Percentiles rank a stretch among this genome's conserved stretches.
Evolutionary conservation across 1,140 invertebrate species (phyloP).

Genomic region (Portunus trituberculatus): DNA sequence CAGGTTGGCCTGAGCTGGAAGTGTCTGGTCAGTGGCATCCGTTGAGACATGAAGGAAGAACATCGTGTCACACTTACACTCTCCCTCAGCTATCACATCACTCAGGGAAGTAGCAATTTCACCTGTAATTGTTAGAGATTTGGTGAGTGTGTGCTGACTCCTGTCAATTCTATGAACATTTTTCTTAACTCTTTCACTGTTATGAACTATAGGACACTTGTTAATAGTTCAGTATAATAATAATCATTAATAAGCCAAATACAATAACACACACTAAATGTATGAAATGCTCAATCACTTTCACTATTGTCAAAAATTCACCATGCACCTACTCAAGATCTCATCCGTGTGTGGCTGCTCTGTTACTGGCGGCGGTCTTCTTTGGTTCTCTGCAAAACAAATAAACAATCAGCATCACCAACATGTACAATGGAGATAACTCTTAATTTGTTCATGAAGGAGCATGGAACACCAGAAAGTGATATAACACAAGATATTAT

Average conservation of each 20-base stretch:
- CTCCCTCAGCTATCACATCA: slow-evolving; percentile 72
- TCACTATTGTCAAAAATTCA: too few species aligned
- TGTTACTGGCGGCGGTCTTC: background rate
- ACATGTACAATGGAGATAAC: background rate
- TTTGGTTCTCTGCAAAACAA: slow-evolving; percentile 55
- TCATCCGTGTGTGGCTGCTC: slow-evolving; percentile 65
- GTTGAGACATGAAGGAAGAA: slow-evolving; percentile 71
- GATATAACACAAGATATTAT: background rate
- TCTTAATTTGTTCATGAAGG: background rate
- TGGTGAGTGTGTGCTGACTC: too few species aligned
- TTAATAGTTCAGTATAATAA: too few species aligned
- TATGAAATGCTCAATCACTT: too few species aligned
- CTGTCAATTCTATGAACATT: too few species aligned
- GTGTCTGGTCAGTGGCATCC: slow-evolving; percentile 63
- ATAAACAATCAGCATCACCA: background rate
- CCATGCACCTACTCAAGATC: slow-evolving; percentile 62
- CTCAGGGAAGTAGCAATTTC: slow-evolving; percentile 73
- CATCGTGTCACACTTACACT: slow-evolving; percentile 74
- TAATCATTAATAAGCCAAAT: too few species aligned
- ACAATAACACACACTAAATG: too few species aligned
- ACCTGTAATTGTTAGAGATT: slow-evolving; percentile 27
- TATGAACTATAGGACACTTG: too few species aligned
- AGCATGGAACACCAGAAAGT: background rate
- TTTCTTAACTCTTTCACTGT: too few species aligned
- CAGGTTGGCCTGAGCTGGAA: slow-evolving; percentile 75